Evolutionary conservation across 2,113 vertebrate genomes (phyloP), one percentile per base, ranked within the genome.

Genomic region (Stictonetta naevosa): DNA sequence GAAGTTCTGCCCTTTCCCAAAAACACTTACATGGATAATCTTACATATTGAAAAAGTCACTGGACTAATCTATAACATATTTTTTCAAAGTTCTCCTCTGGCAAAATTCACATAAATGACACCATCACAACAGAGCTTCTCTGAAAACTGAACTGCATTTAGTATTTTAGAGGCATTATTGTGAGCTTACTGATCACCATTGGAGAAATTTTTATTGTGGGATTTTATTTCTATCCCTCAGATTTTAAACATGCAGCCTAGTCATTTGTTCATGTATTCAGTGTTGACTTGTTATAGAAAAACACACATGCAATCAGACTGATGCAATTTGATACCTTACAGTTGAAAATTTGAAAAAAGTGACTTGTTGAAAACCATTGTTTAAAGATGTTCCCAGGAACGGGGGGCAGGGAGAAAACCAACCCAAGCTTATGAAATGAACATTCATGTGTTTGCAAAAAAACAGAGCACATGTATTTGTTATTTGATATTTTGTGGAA

Each of bases 361-460:
- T 26, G 36, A 94, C 81, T 92, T 88, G 94, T 85, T 94, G 94
- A 97, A 95, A 95, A 91, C 84, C 91, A 88, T 95, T 92, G 91
- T 95, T 94, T 90, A 95, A 94, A 93, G 84, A 92, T 69, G 55
- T 91, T 96, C 93, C 82, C 87, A 94, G 91, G 75, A 92, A 86
- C 74, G 46, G 55, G 72, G 62, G 55, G 62, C 55, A 91, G 93
- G 71, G 90, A 88, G 20, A 82, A 22, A 91, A 68, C 18, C 29
- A 59, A 71, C 28, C 66, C 44, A 73, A 53, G 17, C 19, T 92
- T 91, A 72, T 55, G 67, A 92, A 87, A 91, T 69, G 18, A 90
- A 50, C 19, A 29, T n/a, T 82, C 17, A 58, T 85, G 18, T 12
- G 23, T 50, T 46, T 50, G 10, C 16, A 80, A 68, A 87, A 87